Evolutionary conservation across 2,797 vertebrate species (phyloP), one percentile per base, ranked within the genome.

Genomic region (Carapus acus): DNA sequence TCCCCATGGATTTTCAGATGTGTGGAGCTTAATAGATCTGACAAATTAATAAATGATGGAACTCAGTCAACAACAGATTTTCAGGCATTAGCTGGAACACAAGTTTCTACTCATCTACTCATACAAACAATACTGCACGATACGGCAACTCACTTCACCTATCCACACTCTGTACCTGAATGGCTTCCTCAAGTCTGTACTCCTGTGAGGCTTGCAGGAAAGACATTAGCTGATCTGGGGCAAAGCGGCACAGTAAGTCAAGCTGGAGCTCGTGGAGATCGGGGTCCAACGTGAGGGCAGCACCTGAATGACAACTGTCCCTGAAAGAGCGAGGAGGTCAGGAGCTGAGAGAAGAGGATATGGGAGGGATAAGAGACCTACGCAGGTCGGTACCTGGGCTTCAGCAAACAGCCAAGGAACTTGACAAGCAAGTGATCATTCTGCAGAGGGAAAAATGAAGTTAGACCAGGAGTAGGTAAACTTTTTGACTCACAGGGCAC

Each of bases 121-220:
- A 33, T 13, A 33, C 31, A 33, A 8, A 33, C n/a, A n/a, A n/a
- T n/a, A n/a, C n/a, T n/a, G n/a, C n/a, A n/a, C n/a, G n/a, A n/a
- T n/a, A n/a, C n/a, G n/a, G n/a, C n/a, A n/a, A n/a, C n/a, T n/a
- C n/a, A n/a, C n/a, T n/a, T n/a, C 31, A 36, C 14, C 3, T 29
- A 44, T 64, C 40, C 40, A 42, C 61, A 41, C 37, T 27, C 2
- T n/a, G 40, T 73, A 97, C 95, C 80, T 92, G 85, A 73, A 96
- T 88, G 59, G 93, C 87, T 72, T 96, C 91, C 67, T 97, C 92
- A 50, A 98, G 80, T 21, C 92, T 89, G 83, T 94, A 98, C 71
- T 83, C 85, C 62, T 94, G 91, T 29, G 96, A 91, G 19, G 86
- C 87, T 60, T 82, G 85, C 18, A 98, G 89, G 0, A 90, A 94